Evolutionary conservation across 2,888 invertebrate genomes (phyloP).

Genomic region (Taenaris catops): DNA sequence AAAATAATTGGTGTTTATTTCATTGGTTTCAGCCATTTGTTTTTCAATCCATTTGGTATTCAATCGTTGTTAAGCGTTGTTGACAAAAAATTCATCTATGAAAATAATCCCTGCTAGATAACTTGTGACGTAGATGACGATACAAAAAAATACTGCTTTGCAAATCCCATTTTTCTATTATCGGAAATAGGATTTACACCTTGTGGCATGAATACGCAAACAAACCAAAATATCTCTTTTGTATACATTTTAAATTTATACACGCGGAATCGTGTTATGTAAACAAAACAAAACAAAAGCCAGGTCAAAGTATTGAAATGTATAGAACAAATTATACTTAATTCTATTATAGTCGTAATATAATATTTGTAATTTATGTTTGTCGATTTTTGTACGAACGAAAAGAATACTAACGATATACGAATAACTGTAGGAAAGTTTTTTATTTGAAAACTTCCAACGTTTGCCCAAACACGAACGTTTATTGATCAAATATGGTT

Average conservation of each 20-base stretch:
- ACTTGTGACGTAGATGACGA: conserved; percentile 12
- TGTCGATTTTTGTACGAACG: conserved; percentile 2
- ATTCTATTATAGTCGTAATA: no score
- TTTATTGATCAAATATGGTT: conserved; percentile 24
- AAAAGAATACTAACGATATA: conserved; percentile 18
- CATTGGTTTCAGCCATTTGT: no score
- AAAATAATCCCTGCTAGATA: conserved; percentile 6
- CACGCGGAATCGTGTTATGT: no score
- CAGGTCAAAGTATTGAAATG: no score
- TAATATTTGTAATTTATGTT: conserved; percentile 1
- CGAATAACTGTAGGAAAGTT: conserved; percentile 20
- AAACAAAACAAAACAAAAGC: no score
- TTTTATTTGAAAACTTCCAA: conserved; percentile 30
- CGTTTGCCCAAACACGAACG: conserved; percentile 15
- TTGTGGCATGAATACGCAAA: conserved; percentile 5
- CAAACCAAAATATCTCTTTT: conserved; percentile 9
- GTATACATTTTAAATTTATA: no score
- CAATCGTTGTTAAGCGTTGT: no score
- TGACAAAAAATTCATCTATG: no score
- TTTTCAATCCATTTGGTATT: no score
- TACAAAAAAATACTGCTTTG: conserved; percentile 8
- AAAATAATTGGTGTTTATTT: no score
- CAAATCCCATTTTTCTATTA: conserved; percentile 18
- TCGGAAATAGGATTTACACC: conserved; percentile 14
- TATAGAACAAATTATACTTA: no score